These are phyloP conservation scores for Saimiri boliviensis DNA, from an alignment of 2,113 vertebrate genomes.

Conservation along the genomic window DNA sequence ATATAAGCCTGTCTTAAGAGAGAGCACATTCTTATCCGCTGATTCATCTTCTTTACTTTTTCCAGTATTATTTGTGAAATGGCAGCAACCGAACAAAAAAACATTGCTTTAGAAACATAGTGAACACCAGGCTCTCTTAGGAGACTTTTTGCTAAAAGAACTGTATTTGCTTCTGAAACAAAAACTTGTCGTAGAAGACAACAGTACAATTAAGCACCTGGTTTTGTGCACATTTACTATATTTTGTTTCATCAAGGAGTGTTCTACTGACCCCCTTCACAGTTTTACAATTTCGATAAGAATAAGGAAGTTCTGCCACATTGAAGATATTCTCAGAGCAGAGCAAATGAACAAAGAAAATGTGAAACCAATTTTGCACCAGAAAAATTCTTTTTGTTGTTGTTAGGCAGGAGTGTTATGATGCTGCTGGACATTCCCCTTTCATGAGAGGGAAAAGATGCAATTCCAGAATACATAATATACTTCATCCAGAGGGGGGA, in stretches of 20 bases:
- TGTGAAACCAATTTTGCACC: neutral
- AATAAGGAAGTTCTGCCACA: neutral
- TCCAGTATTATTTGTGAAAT: conserved; percentile 48
- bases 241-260: neutral
- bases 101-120: conserved; percentile 49
- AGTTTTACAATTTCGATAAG: neutral
- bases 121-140: neutral
- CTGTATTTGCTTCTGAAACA: neutral
- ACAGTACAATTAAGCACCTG: neutral
- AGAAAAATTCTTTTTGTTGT: neutral
- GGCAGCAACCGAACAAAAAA: neutral
- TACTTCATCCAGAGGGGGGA: neutral
- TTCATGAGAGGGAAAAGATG: neutral
- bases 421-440: neutral
- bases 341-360: neutral
- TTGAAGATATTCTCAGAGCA: neutral
- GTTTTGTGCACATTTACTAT: neutral
- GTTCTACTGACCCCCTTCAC: neutral
- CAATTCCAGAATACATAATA: neutral
- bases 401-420: neutral
- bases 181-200: neutral
- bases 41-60: conserved; percentile 58
- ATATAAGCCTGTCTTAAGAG: conserved; percentile 54
- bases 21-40: conserved; percentile 62
- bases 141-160: neutral